Conservation (phyloP, 2,113 vertebrate species). For the Grammomys dolichurus region DNA sequence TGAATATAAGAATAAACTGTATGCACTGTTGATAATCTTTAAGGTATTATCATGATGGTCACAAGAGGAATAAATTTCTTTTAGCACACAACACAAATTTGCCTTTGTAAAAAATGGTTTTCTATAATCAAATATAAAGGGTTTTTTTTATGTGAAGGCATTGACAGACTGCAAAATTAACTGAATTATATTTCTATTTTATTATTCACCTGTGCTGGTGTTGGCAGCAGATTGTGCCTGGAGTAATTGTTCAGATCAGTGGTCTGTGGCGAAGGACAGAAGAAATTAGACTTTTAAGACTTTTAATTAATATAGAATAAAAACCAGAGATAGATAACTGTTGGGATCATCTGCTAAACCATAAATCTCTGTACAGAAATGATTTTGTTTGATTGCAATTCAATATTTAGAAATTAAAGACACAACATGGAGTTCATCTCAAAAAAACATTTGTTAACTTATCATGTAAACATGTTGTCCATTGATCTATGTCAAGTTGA, state of each 20-base stretch:
- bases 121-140: slow-evolving; percentile 12
- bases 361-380: slow-evolving; percentile 76
- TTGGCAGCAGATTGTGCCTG: slow-evolving; percentile 60
- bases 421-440: slow-evolving; percentile 62
- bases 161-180: slow-evolving; percentile 66
- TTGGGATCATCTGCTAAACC: slow-evolving; percentile 64
- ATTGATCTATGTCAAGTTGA: slow-evolving; percentile 50
- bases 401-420: slow-evolving; percentile 73
- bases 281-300: slow-evolving; percentile 80
- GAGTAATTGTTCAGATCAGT: slow-evolving; percentile 81
- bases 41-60: neutral
- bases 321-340: slow-evolving; percentile 72
- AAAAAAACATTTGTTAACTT: slow-evolving; percentile 61
- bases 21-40: neutral
- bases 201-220: slow-evolving; percentile 77
- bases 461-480: slow-evolving; percentile 18
- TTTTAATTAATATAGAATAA: slow-evolving; percentile 81
- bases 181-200: slow-evolving; percentile 67
- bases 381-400: slow-evolving; percentile 65
- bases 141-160: slow-evolving; percentile 28
- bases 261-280: slow-evolving; percentile 81
- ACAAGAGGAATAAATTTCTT: neutral
- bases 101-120: neutral
- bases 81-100: neutral
- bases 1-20: neutral